A percentile compares a stretch with the other conserved stretches of the same genome.
Evolutionary conservation across 2,797 vertebrate genomes (phyloP).

Genomic region (Chromobotia macracanthus): DNA sequence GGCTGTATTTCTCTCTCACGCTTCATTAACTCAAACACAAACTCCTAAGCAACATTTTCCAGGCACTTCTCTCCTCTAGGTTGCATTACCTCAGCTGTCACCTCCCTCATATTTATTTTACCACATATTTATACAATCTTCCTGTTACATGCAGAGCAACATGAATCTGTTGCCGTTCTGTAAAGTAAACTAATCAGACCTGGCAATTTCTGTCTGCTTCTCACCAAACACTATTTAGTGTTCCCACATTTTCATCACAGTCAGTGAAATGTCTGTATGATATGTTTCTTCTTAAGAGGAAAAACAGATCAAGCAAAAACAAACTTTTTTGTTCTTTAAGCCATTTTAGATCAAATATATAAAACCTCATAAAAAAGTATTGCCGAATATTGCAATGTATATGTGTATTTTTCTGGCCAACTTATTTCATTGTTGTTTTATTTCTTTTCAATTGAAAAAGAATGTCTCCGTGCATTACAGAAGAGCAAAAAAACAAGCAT

Average conservation of each 20-base stretch:
- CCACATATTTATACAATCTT: conserved; percentile 34
- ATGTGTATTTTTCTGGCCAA: too few relatives aligned
- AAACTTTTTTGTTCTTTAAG: background rate
- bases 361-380: too few relatives aligned
- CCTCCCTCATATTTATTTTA: conserved; percentile 59
- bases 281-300: background rate
- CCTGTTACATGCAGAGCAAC: conserved; percentile 53
- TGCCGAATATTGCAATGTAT: too few relatives aligned
- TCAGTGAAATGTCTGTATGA: too few relatives aligned
- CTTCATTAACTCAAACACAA: conserved; percentile 69
- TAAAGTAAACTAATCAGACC: too few relatives aligned
- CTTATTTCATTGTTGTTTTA: too few relatives aligned
- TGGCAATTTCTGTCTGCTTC: too few relatives aligned
- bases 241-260: background rate
- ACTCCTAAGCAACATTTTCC: conserved; percentile 57
- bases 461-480: too few relatives aligned
- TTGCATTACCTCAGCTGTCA: conserved; percentile 63
- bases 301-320: background rate
- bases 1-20: conserved; percentile 65
- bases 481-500: too few relatives aligned
- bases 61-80: conserved; percentile 63
- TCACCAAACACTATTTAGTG: too few relatives aligned
- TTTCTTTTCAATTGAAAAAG: too few relatives aligned
- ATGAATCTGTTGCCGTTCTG: background rate
- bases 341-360: too few relatives aligned